phyloP scores from a whole-genome alignment of 2,888 invertebrate species.

The Sipha maydis region DNA sequence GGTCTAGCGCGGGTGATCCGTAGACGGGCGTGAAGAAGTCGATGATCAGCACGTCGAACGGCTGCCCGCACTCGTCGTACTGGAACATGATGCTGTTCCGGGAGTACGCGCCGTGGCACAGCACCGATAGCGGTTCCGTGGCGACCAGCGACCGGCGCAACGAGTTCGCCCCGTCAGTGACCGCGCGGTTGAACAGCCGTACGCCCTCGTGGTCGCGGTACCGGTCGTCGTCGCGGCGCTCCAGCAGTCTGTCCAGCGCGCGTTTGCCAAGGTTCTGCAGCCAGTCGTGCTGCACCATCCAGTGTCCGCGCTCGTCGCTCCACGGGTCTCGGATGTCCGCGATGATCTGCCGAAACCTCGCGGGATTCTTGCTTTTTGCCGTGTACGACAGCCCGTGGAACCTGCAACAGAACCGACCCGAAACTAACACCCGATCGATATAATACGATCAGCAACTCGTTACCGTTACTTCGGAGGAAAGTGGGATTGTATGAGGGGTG shows the following conservation, averaged over 20 bases:
- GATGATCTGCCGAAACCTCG: background rate
- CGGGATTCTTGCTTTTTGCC: slow-evolving; percentile 57
- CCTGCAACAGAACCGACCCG: slow-evolving; percentile 46
- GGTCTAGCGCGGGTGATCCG: slow-evolving; percentile 72
- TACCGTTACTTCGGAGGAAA: too few species aligned
- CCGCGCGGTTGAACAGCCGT: background rate
- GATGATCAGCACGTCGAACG: slow-evolving; percentile 62
- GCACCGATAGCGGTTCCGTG: slow-evolving; percentile 63
- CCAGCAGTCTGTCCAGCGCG: background rate
- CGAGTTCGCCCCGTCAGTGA: background rate
- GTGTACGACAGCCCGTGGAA: slow-evolving; percentile 65
- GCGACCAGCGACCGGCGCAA: background rate
- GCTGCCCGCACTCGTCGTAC: slow-evolving; percentile 62
- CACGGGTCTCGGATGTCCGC: background rate
- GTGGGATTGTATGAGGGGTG: too few species aligned
- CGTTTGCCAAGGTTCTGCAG: background rate
- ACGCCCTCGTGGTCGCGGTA: slow-evolving; percentile 2
- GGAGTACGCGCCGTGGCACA: slow-evolving; percentile 65
- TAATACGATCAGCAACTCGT: too few species aligned
- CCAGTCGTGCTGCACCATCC: background rate
- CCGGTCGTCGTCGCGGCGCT: background rate
- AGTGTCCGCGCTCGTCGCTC: background rate
- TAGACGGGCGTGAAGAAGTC: slow-evolving; percentile 66
- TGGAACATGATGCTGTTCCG: slow-evolving; percentile 65
- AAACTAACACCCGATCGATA: too few species aligned